Base-by-base conservation (phyloP, 1,140 invertebrate genomes). In the Parapsyche elsis region DNA sequence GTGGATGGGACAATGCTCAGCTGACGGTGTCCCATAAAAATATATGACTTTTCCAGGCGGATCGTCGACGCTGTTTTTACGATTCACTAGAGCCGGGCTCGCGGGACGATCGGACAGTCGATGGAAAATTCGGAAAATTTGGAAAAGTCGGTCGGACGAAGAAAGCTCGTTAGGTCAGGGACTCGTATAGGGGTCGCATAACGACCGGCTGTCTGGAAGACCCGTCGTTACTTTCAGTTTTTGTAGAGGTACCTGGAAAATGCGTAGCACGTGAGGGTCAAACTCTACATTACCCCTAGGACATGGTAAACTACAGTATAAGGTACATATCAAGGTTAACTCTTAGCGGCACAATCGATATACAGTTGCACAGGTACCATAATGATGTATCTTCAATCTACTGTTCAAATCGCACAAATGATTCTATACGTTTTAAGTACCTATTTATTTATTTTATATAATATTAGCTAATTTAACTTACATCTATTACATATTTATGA, bases 211-310 rank as follows among this genome's bases (percentile, higher is more conserved):
- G 14, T 61, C 57, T 19, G 7, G 57, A 61, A 61, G 57, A 61
- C 57, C 21, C 9, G 57, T 61, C 57, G 57, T 61, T 38, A 38
- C 30, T 38, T 38, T 38, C 30, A 38, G 30, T 38, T 61, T 61
- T 61, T 61, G 57, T 21, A 61, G n/a, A 21, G 5, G 57, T 61
- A 21, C n/a, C 57, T 61, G 57, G 21, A 61, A 61, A 61, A 57
- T n/a, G 14, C 19, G 53, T 16, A n/a, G 53, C 19, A 57, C 53
- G 53, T 57, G 53, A 14, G 14, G 53, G n/a, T n/a, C n/a, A n/a
- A n/a, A 38, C 30, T 38, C 30, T 1, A 38, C 30, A 38, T 38
- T 4, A 4, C 30, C 30, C 30, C 30, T 38, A 4, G 30, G 30
- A 38, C n/a, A n/a, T n/a, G n/a, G n/a, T n/a, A n/a, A n/a, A n/a